phyloP scores from a whole-genome alignment of 2,888 invertebrate genomes.

The Eilema depressum region DNA sequence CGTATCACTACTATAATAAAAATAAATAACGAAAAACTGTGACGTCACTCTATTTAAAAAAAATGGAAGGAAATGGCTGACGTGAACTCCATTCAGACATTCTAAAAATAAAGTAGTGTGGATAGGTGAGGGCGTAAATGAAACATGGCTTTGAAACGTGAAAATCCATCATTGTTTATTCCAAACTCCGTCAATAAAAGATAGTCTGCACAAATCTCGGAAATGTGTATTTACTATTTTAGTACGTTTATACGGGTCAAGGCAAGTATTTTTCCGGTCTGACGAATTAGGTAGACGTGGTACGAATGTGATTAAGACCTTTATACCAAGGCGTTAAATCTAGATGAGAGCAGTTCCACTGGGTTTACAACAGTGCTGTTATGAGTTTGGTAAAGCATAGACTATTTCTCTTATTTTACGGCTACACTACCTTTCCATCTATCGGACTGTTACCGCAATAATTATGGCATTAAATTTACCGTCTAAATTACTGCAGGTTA shows the following conservation, averaged over 20 bases:
- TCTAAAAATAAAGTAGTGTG: slow-evolving; percentile 45
- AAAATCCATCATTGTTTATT: slow-evolving; percentile 38
- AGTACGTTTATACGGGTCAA: slow-evolving; percentile 44
- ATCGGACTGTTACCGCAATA: too few species aligned
- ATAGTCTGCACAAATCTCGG: slow-evolving; percentile 21
- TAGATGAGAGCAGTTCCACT: neutral
- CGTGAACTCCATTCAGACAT: slow-evolving; percentile 44
- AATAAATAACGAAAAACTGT: slow-evolving; percentile 11
- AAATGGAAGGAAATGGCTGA: slow-evolving; percentile 34
- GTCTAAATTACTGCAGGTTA: too few species aligned
- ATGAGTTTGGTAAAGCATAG: too few species aligned
- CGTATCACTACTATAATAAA: slow-evolving; percentile 34
- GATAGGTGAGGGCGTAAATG: slow-evolving; percentile 43
- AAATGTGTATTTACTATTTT: slow-evolving; percentile 27
- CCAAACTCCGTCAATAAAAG: slow-evolving; percentile 31
- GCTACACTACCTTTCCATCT: too few species aligned
- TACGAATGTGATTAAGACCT: neutral
- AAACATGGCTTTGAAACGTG: slow-evolving; percentile 37
- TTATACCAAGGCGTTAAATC: neutral
- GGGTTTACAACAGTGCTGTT: too few species aligned
- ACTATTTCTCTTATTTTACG: too few species aligned
- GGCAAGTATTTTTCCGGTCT: slow-evolving; percentile 29
- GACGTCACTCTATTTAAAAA: neutral
- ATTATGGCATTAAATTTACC: too few species aligned
- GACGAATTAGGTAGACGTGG: slow-evolving; percentile 18